phyloP scores from a whole-genome alignment of 2,888 invertebrate species.

The Drosophila nigricruria region DNA sequence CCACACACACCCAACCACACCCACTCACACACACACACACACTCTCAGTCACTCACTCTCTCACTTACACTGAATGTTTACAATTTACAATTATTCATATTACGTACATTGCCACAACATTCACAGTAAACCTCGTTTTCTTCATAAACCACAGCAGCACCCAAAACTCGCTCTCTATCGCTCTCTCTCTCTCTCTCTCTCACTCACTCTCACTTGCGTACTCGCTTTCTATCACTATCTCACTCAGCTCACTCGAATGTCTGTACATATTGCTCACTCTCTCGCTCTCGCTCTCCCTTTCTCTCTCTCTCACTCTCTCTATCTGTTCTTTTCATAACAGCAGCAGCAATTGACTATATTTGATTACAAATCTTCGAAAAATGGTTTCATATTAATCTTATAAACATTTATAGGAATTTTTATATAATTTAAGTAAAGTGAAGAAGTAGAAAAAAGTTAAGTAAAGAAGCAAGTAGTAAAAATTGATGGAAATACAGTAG shows the following conservation, averaged over 20 bases:
- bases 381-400: background rate
- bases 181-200: background rate
- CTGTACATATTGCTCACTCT: background rate
- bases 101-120: constrained; percentile 14
- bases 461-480: background rate
- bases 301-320: background rate
- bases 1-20: constrained; percentile 32
- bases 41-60: background rate
- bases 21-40: constrained; percentile 2
- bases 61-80: constrained; percentile 14
- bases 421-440: background rate
- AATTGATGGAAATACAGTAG: too few species aligned
- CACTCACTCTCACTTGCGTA: background rate
- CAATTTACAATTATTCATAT: constrained; percentile 12
- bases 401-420: background rate
- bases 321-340: constrained; percentile 5
- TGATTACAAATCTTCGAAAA: background rate
- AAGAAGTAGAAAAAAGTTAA: background rate
- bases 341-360: constrained; percentile 15
- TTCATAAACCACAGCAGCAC: constrained; percentile 25
- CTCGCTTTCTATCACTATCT: background rate
- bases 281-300: background rate
- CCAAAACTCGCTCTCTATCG: background rate
- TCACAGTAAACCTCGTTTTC: constrained; percentile 2
- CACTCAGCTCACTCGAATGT: background rate